phyloP scores from a whole-genome alignment of 2,113 vertebrate species.

The Pterocles orientalis region DNA sequence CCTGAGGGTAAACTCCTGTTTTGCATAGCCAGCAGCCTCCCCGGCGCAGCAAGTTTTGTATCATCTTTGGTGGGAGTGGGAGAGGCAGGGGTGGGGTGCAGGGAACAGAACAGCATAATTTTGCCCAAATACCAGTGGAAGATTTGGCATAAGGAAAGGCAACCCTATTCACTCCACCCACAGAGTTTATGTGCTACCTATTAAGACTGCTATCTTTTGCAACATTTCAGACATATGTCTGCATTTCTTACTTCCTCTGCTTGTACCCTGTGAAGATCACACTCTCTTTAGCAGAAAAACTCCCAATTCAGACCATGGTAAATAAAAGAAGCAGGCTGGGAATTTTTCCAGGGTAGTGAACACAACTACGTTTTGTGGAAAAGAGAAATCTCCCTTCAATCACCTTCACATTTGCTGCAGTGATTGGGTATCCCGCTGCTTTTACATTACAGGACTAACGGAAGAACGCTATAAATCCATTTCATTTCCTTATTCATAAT shows the following conservation, averaged over 20 bases:
- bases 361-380: neutral
- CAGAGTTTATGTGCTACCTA: neutral
- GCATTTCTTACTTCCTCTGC: neutral
- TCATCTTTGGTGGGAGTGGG: neutral
- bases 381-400: neutral
- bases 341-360: neutral
- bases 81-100: too few relatives aligned
- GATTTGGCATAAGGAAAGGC: neutral
- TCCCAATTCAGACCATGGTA: neutral
- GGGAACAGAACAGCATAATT: neutral
- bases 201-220: neutral
- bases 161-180: conserved; percentile 5
- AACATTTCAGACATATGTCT: neutral
- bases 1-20: neutral
- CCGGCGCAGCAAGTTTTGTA: neutral
- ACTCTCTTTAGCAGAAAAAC: neutral
- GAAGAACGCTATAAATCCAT: neutral
- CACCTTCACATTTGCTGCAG: neutral
- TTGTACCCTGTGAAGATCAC: neutral
- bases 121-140: neutral
- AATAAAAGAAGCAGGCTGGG: neutral
- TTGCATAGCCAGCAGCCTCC: neutral
- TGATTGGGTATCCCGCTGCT: neutral
- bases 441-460: neutral
- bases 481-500: neutral